Percentiles rank a stretch among this genome's conserved stretches.
These are phyloP conservation scores for Hypomecis punctinalis DNA, from an alignment of 2,888 invertebrate species.

Conservation along the genomic window DNA sequence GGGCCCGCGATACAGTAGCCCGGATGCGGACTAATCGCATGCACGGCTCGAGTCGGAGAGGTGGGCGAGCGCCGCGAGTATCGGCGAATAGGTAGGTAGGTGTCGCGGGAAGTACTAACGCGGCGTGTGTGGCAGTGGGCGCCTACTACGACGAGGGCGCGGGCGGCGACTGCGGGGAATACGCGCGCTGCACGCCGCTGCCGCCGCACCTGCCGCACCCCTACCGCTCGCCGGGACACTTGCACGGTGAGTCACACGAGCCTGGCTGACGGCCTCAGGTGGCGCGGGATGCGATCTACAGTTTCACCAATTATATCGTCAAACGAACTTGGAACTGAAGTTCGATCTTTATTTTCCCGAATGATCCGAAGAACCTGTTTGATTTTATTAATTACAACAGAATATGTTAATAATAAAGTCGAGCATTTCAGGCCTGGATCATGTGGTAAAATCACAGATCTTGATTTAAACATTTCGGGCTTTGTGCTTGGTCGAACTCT, in stretches of 20 bases:
- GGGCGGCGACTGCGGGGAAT: conserved; percentile 69
- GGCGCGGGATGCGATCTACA: too few relatives aligned
- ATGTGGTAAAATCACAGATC: too few relatives aligned
- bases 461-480: too few relatives aligned
- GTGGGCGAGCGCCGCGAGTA: background rate
- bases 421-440: too few relatives aligned
- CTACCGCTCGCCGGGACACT: conserved; percentile 61
- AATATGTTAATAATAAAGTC: too few relatives aligned
- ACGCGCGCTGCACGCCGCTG: conserved; percentile 68
- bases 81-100: conserved; percentile 63
- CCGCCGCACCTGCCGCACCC: conserved; percentile 52
- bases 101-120: conserved; percentile 59
- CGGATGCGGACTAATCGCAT: conserved; percentile 73
- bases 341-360: too few relatives aligned
- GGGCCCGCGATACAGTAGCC: conserved; percentile 52
- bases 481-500: too few relatives aligned
- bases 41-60: conserved; percentile 59
- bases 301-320: too few relatives aligned
- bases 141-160: conserved; percentile 80
- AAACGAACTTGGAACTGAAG: too few relatives aligned
- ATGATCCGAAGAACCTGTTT: too few relatives aligned
- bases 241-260: conserved; percentile 68
- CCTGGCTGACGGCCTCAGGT: too few relatives aligned
- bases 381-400: too few relatives aligned
- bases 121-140: conserved; percentile 82